These are phyloP conservation scores for Acrobasis repandana DNA, from an alignment of 2,888 invertebrate species.

Conservation along the genomic window DNA sequence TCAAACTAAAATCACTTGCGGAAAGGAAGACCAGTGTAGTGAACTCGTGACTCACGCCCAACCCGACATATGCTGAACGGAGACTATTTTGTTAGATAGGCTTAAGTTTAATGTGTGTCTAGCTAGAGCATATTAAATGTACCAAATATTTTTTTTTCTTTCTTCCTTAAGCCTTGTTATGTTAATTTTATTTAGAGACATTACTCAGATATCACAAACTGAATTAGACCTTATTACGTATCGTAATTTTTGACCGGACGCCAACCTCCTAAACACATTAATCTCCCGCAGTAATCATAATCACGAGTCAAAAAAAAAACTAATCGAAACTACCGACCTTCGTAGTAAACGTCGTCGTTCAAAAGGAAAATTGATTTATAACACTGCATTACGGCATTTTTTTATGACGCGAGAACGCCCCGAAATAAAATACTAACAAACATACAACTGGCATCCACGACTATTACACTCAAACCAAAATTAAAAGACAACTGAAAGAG, in stretches of 20 bases:
- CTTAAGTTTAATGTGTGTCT: too few relatives aligned
- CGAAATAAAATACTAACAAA: conserved; percentile 82
- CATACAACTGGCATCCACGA: conserved; percentile 80
- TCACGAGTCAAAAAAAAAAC: conserved; percentile 59
- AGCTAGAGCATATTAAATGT: too few relatives aligned
- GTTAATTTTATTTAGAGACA: too few relatives aligned
- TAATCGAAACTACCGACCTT: conserved; percentile 71
- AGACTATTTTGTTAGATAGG: too few relatives aligned
- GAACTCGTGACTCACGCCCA: too few relatives aligned
- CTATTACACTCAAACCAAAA: conserved; percentile 66
- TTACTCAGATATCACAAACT: too few relatives aligned
- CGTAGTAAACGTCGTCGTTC: conserved; percentile 77
- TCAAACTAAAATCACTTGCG: too few relatives aligned
- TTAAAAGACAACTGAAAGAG: conserved; percentile 28
- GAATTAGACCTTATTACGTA: too few relatives aligned
- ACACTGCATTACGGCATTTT: conserved; percentile 80
- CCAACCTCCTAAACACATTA: conserved; percentile 44
- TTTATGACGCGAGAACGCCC: conserved; percentile 81
- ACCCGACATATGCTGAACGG: too few relatives aligned
- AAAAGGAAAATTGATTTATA: conserved; percentile 80
- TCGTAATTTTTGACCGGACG: neutral
- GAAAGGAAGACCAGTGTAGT: too few relatives aligned
- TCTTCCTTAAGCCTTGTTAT: too few relatives aligned
- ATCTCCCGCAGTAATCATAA: conserved; percentile 59
- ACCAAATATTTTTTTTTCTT: too few relatives aligned